Percentiles rank a stretch among this genome's conserved stretches.
These are phyloP conservation scores for Ormyrus pomaceus DNA, from an alignment of 2,888 invertebrate genomes.

Conservation along the genomic window DNA sequence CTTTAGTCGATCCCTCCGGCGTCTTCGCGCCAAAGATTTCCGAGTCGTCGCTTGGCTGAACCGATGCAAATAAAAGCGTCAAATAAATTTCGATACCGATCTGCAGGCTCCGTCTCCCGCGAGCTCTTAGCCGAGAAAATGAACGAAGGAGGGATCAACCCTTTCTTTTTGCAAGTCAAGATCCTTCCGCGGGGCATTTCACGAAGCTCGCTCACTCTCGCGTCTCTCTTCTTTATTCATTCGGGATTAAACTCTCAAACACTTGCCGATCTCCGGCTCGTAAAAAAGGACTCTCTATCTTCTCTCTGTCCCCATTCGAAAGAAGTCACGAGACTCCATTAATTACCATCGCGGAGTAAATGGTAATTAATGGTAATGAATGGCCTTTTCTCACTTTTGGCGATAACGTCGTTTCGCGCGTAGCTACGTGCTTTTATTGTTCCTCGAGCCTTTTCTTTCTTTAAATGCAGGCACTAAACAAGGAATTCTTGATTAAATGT, in stretches of 20 bases:
- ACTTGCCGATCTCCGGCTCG: slow-evolving; percentile 58
- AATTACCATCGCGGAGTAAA: slow-evolving; percentile 62
- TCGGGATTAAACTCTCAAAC: slow-evolving; percentile 63
- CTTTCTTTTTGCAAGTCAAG: slow-evolving; percentile 65
- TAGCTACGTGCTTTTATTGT: too few relatives aligned
- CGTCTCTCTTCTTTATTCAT: slow-evolving; percentile 63
- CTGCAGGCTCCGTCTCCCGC: slow-evolving; percentile 54
- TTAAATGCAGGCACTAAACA: too few relatives aligned
- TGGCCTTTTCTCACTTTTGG: slow-evolving; percentile 58
- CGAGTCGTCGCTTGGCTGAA: slow-evolving; percentile 62
- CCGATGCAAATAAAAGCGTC: slow-evolving; percentile 72
- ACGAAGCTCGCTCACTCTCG: slow-evolving; percentile 46
- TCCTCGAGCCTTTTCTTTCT: slow-evolving; percentile 4
- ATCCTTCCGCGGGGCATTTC: slow-evolving; percentile 61
- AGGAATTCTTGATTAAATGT: neutral
- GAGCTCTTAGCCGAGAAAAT: slow-evolving; percentile 31
- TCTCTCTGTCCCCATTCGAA: slow-evolving; percentile 49
- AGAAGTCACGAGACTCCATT: slow-evolving; percentile 61
- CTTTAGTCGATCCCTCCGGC: slow-evolving; percentile 42
- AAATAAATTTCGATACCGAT: slow-evolving; percentile 74
- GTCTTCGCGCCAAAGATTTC: slow-evolving; percentile 59
- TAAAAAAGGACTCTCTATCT: slow-evolving; percentile 37
- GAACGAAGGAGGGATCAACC: slow-evolving; percentile 61
- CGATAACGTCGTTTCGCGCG: slow-evolving; percentile 45
- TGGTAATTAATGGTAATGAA: slow-evolving; percentile 63